A percentile compares a stretch with the other conserved stretches of the same genome.
Evolutionary conservation across 2,797 vertebrate genomes (phyloP).

Genomic region (Spea hammondii): DNA sequence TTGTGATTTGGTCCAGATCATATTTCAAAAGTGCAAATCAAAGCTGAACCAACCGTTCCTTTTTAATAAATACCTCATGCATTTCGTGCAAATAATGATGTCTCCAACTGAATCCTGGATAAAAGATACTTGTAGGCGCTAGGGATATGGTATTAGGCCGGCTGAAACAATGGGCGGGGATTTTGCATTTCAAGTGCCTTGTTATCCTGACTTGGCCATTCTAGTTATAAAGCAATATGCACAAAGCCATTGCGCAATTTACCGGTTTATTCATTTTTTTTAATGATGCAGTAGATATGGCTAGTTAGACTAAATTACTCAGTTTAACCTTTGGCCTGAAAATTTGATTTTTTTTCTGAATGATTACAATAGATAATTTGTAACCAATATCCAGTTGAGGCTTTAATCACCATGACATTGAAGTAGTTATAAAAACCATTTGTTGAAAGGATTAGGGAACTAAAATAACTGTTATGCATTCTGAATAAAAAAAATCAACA

Average conservation of each 20-base stretch:
- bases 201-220: constrained; percentile 13
- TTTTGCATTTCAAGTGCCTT: constrained; percentile 17
- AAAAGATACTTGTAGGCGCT: constrained; percentile 18
- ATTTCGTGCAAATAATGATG: constrained; percentile 53
- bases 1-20: constrained; percentile 57
- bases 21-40: constrained; percentile 69
- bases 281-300: not conserved
- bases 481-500: too few relatives aligned
- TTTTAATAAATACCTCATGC: constrained; percentile 63
- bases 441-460: not conserved
- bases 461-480: not conserved
- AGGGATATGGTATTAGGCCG: constrained; percentile 23
- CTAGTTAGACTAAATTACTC: constrained; percentile 9
- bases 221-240: constrained; percentile 26
- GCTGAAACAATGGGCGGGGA: constrained; percentile 22
- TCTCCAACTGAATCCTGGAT: constrained; percentile 33
- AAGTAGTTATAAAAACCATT: not conserved
- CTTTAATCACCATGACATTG: not conserved
- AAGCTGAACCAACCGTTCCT: constrained; percentile 60
- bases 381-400: not conserved
- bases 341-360: constrained; percentile 18
- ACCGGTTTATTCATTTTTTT: constrained; percentile 14
- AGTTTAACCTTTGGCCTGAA: not conserved
- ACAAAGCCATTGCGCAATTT: constrained; percentile 23
- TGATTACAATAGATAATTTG: constrained; percentile 24